These are phyloP conservation scores for Varroa destructor DNA, from an alignment of 1,140 invertebrate genomes.

Conservation along the genomic window DNA sequence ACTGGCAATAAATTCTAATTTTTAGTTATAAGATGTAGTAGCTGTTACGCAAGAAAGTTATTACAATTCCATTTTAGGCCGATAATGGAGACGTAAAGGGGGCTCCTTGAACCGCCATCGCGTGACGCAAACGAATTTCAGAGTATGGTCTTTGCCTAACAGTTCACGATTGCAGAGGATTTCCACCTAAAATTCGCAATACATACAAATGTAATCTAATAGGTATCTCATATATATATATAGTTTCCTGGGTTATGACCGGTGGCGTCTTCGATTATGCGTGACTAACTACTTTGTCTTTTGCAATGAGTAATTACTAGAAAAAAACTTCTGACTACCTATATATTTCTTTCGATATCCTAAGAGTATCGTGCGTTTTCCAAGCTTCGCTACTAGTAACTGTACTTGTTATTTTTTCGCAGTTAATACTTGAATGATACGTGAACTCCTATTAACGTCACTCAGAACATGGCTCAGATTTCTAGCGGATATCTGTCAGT, in stretches of 20 bases:
- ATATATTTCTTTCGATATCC: too few relatives aligned
- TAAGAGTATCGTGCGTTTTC: too few relatives aligned
- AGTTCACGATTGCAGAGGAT: conserved; percentile 96
- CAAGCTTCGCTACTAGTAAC: too few relatives aligned
- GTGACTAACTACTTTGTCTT: conserved; percentile 21
- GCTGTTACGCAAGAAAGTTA: too few relatives aligned
- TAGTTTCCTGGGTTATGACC: conserved; percentile 4
- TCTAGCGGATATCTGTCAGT: not conserved
- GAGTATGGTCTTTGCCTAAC: conserved; percentile 91
- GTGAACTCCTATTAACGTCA: too few relatives aligned
- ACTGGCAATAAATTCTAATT: too few relatives aligned
- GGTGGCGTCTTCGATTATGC: not conserved
- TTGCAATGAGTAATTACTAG: conserved; percentile 23
- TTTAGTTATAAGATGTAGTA: too few relatives aligned
- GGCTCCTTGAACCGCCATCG: conserved; percentile 73
- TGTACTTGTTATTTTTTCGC: too few relatives aligned
- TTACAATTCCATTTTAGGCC: conserved; percentile 33
- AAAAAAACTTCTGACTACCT: not conserved
- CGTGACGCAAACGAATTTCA: conserved; percentile 96
- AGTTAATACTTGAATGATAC: too few relatives aligned
- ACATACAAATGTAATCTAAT: conserved; percentile 30
- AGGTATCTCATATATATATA: conserved; percentile 10
- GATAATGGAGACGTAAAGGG: conserved; percentile 35
- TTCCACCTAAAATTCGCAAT: conserved; percentile 59
- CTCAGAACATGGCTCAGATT: not conserved